Evolutionary conservation across 1,140 invertebrate species (phyloP).

Genomic region (Rhysida immarginata): DNA sequence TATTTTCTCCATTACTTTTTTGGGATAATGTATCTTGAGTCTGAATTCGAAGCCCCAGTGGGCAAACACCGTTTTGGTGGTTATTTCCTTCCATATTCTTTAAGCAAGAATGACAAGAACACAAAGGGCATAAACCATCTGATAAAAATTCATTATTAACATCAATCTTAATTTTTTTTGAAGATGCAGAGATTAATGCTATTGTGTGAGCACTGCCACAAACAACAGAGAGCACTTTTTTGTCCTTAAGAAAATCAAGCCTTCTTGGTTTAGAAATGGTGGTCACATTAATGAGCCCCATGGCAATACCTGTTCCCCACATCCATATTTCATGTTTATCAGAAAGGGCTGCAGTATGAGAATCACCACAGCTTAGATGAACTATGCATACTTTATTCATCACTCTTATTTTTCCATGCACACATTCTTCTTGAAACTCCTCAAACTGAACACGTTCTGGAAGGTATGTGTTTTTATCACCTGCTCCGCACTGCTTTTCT

Average conservation of each 20-base stretch:
- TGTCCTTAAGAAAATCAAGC: neutral
- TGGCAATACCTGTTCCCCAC: neutral
- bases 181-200: neutral
- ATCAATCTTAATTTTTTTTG: neutral
- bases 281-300: neutral
- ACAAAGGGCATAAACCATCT: too few relatives aligned
- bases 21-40: neutral
- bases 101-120: too few relatives aligned
- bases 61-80: neutral
- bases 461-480: neutral
- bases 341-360: constrained; percentile 1
- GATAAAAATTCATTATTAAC: neutral
- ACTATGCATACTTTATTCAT: neutral
- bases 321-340: constrained; percentile 4
- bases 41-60: neutral
- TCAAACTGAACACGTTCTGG: neutral
- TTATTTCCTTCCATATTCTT: neutral
- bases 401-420: neutral
- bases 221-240: neutral
- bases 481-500: constrained; percentile 8
- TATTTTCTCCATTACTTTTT: too few relatives aligned
- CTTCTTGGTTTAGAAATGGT: neutral
- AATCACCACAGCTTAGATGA: constrained; percentile 2
- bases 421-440: neutral
- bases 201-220: neutral